A percentile compares a stretch with the other conserved stretches of the same genome.
phyloP scores from a whole-genome alignment of 2,888 invertebrate species.

The Hirtodrosophila alboralis region DNA sequence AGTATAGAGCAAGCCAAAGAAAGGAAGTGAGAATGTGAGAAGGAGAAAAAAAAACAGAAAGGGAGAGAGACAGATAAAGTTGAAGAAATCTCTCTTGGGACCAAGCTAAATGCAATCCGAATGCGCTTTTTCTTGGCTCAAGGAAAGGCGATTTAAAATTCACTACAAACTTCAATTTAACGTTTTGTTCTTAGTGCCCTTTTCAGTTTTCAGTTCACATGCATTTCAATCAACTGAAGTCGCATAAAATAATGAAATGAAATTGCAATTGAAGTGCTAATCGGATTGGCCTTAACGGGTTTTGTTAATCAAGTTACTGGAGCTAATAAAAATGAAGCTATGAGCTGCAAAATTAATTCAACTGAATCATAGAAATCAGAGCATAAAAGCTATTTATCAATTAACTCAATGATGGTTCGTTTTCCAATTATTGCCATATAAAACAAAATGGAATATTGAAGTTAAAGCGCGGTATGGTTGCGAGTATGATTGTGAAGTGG shows the following conservation, averaged over 20 bases:
- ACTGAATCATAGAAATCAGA: slow-evolving; percentile 1
- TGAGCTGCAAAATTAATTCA: neutral
- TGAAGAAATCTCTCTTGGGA: slow-evolving; percentile 16
- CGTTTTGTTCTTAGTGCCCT: slow-evolving; percentile 25
- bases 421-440: too few species aligned
- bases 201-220: slow-evolving; percentile 22
- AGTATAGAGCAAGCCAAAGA: slow-evolving; percentile 7
- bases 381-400: slow-evolving; percentile 21
- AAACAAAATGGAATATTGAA: too few species aligned
- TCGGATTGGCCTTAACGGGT: slow-evolving; percentile 36
- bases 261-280: slow-evolving; percentile 29
- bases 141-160: slow-evolving; percentile 49
- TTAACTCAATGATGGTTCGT: too few species aligned
- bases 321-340: neutral
- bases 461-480: too few species aligned
- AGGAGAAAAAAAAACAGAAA: neutral
- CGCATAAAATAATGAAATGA: slow-evolving; percentile 61
- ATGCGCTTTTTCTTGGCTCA: slow-evolving; percentile 29
- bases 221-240: slow-evolving; percentile 75
- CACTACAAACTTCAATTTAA: slow-evolving; percentile 23
- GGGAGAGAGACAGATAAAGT: slow-evolving; percentile 4
- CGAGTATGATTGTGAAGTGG: too few species aligned
- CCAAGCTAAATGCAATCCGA: slow-evolving; percentile 39
- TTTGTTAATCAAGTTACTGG: slow-evolving; percentile 31
- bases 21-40: neutral